Percentiles rank a stretch among this genome's conserved stretches.
Evolutionary conservation across 2,113 vertebrate genomes (phyloP).

Genomic region (Gadus macrocephalus): DNA sequence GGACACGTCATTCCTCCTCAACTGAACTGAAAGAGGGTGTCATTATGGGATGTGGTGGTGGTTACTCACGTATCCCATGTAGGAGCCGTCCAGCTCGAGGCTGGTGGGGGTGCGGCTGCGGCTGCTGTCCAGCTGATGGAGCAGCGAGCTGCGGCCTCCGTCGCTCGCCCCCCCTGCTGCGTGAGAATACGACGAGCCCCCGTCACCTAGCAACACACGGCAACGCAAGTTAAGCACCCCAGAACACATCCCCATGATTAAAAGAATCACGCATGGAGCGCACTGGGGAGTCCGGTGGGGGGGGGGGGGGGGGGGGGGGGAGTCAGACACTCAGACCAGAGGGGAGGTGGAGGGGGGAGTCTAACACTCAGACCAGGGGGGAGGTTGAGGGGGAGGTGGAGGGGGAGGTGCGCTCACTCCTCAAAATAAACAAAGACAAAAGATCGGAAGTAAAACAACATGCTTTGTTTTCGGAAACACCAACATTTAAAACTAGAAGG

Average conservation of each 20-base stretch:
- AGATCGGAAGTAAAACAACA: conserved; percentile 31
- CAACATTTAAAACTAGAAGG: conserved; percentile 31
- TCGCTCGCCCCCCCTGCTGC: conserved; percentile 70
- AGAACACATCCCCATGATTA: too few relatives aligned
- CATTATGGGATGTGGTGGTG: not conserved
- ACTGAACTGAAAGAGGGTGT: too few relatives aligned
- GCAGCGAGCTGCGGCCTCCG: conserved; percentile 76
- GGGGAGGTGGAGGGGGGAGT: too few relatives aligned
- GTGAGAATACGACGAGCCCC: conserved; percentile 77
- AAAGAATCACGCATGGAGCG: too few relatives aligned
- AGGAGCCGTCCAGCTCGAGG: conserved; percentile 85
- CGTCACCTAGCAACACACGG: conserved; percentile 70
- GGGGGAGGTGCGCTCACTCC: conserved; percentile 7
- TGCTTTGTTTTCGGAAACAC: conserved; percentile 42
- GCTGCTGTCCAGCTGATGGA: conserved; percentile 83
- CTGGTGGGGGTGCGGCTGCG: conserved; percentile 87
- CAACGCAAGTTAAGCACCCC: too few relatives aligned
- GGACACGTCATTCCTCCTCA: too few relatives aligned
- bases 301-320: too few relatives aligned
- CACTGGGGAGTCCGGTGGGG: too few relatives aligned
- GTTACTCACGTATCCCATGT: conserved; percentile 91
- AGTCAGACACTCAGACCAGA: too few relatives aligned
- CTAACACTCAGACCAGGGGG: too few relatives aligned
- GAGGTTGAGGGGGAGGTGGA: too few relatives aligned
- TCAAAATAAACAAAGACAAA: conserved; percentile 6